Evolutionary conservation across 2,888 invertebrate genomes (phyloP).

Genomic region (Diogma glabrata): DNA sequence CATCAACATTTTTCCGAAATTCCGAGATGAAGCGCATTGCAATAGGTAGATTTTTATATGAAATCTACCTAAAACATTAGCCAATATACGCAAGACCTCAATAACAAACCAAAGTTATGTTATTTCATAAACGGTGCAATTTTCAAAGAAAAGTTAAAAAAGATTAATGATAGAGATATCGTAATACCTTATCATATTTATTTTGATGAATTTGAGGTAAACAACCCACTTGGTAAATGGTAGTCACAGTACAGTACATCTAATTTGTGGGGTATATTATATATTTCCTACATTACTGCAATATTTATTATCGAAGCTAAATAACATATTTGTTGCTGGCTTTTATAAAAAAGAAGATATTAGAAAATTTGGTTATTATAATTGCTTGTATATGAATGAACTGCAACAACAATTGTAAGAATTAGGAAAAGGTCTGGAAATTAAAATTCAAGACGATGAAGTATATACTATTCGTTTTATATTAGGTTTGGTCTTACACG

Average conservation of each 20-base stretch:
- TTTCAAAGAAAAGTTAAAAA: background rate
- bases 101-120: no score
- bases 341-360: conserved; percentile 3
- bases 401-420: no score
- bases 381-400: background rate
- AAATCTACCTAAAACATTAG: no score
- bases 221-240: background rate
- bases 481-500: background rate
- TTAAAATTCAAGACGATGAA: no score
- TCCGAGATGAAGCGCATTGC: no score
- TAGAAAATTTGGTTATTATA: background rate
- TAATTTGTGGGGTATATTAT: background rate
- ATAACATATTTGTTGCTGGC: background rate
- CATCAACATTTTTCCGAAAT: no score
- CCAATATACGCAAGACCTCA: no score
- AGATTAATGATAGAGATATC: background rate
- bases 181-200: background rate
- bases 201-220: background rate
- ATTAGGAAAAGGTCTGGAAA: no score
- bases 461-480: background rate
- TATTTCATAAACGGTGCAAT: background rate
- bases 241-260: background rate
- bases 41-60: no score
- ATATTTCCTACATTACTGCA: background rate
- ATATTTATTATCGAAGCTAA: no score